A percentile compares a stretch with the other conserved stretches of the same genome.
phyloP scores from a whole-genome alignment of 2,797 vertebrate species.

The Heteromormyrus szaboi region DNA sequence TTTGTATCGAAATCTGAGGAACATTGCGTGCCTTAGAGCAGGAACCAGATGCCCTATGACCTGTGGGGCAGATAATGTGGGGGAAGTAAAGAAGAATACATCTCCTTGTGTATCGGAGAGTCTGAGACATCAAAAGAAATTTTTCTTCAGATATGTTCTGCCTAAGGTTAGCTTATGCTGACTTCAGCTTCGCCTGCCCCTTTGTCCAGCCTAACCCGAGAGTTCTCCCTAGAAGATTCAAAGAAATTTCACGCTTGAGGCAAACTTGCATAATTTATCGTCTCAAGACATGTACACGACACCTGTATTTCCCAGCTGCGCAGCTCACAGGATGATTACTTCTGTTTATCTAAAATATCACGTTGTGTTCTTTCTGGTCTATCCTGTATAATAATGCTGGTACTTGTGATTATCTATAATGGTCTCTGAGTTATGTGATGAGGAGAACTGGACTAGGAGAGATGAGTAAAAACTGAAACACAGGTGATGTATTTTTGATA shows the following conservation, averaged over 20 bases:
- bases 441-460: background rate
- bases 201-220: background rate
- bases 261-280: background rate
- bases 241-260: background rate
- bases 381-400: background rate
- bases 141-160: background rate
- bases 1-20: background rate
- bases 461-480: background rate
- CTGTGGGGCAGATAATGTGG: background rate
- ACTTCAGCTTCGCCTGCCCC: background rate
- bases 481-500: background rate
- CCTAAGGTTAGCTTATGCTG: background rate
- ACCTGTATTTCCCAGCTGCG: background rate
- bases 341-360: background rate
- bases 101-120: background rate
- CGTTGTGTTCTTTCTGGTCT: background rate
- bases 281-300: background rate
- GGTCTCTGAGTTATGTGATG: background rate
- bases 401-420: background rate
- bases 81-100: background rate
- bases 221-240: background rate
- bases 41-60: background rate
- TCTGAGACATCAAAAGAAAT: background rate
- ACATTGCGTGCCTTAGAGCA: background rate
- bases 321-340: background rate